A percentile compares a stretch with the other conserved stretches of the same genome.
Evolutionary conservation across 1,140 invertebrate genomes (phyloP).

Genomic region (Macrobrachium nipponense): DNA sequence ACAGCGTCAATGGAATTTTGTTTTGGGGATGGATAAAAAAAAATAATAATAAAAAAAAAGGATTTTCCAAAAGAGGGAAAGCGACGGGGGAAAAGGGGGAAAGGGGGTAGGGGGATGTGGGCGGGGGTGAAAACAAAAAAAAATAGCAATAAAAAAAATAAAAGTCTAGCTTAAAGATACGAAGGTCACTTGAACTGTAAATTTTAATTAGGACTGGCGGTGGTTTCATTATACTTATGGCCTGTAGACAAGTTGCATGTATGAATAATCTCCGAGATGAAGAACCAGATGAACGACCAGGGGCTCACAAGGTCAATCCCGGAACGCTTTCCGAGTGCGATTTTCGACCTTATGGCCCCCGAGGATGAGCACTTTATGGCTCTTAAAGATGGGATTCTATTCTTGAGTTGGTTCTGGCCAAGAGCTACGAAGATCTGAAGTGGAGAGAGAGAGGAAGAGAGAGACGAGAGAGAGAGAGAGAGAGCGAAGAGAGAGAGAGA

Average conservation of each 20-base stretch:
- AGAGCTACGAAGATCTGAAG: neutral
- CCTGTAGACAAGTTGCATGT: constrained; percentile 15
- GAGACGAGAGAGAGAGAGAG: constrained; percentile 3
- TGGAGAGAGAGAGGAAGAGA: neutral
- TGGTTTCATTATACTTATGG: constrained; percentile 19
- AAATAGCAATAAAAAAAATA: too few species aligned
- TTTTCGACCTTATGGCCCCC: neutral
- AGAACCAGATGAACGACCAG: neutral
- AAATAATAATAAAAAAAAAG: too few species aligned
- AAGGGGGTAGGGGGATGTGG: neutral
- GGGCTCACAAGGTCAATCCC: neutral
- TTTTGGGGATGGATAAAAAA: neutral
- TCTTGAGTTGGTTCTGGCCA: neutral
- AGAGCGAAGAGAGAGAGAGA: too few species aligned
- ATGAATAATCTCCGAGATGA: constrained; percentile 7
- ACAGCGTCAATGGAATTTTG: constrained; percentile 1
- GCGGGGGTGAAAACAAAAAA: too few species aligned
- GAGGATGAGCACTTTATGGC: neutral
- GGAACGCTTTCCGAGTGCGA: neutral
- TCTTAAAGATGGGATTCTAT: neutral
- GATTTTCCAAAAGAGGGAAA: neutral
- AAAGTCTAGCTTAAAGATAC: constrained; percentile 1
- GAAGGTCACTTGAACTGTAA: constrained; percentile 21
- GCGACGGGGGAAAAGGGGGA: too few species aligned
- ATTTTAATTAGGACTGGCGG: constrained; percentile 35